Evolutionary conservation across 1,140 invertebrate species (phyloP).

Genomic region (Leptinotarsa texana): DNA sequence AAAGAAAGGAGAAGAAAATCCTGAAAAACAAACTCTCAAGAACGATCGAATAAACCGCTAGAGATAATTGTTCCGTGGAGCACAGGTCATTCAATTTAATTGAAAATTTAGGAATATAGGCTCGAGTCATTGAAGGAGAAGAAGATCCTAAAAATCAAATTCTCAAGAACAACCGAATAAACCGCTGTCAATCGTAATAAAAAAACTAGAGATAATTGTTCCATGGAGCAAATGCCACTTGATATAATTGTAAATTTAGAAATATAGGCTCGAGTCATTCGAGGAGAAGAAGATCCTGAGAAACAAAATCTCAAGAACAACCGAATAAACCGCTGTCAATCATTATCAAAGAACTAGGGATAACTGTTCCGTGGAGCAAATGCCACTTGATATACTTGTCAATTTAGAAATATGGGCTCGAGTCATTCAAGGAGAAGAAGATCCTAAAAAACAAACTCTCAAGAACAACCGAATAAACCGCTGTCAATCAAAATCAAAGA

Average conservation of each 20-base stretch:
- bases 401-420: neutral
- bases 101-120: too few relatives aligned
- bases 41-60: too few relatives aligned
- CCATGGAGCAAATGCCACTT: too few relatives aligned
- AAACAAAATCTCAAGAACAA: neutral
- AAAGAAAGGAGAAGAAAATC: too few relatives aligned
- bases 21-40: too few relatives aligned
- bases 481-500: conserved; percentile 5
- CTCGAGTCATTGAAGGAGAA: neutral
- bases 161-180: neutral
- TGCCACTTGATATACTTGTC: too few relatives aligned
- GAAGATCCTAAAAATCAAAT: neutral
- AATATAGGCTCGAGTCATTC: neutral
- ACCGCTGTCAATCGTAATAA: neutral
- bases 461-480: neutral
- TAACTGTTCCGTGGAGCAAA: neutral
- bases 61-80: too few relatives aligned
- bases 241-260: too few relatives aligned
- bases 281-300: neutral
- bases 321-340: neutral
- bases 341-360: neutral
- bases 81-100: too few relatives aligned
- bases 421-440: neutral
- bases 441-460: neutral
- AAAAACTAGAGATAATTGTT: neutral